Base-by-base conservation (phyloP, 2,113 vertebrate genomes). In the Galbula dea region DNA sequence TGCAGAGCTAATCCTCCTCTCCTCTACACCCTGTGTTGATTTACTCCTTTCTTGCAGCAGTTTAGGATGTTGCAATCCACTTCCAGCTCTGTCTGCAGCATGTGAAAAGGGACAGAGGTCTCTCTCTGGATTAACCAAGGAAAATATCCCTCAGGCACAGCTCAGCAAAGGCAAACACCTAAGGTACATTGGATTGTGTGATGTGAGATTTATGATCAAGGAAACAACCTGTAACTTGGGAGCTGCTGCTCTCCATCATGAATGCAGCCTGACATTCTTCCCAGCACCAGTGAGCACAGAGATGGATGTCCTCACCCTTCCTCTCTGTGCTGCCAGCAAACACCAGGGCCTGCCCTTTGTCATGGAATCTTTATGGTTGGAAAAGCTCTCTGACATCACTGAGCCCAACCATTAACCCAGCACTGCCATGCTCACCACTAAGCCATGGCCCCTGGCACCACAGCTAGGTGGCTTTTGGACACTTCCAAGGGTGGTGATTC, bases 101-200 rank as follows among this genome's bases (percentile, higher is more conserved):
- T 34, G 49, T 11, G 62, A 9, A 30, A 75, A 6, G 21, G 10
- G 1, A 45, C 59, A 65, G 59, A 12, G 21, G 6, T 16, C 34
- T 19, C 19, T 65, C 84, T 34, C 12, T 19, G 73, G 55, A 51
- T 88, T 43, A 78, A 48, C 32, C 22, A 10, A 36, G 21, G 9
- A 4, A 78, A 78, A 29, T 2, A 43, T 2, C 77, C 11, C 10
- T 1, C 32, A 3, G 77, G 68, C 84, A 14, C 1, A 0, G 83
- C 93, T 57, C 85, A 78, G 79, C 52, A 41, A 57, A 66, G 11
- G 12, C 14, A 10, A 88, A 37, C 72, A 4, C 6, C 86, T 41
- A 23, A 3, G 61, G 4, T 2, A 1, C 0, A 3, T 4, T 2
- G 21, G 55, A 3, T 0, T 3, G 15, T 43, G 15, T 49, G 88